These are phyloP conservation scores for Clarias magur DNA, from an alignment of 2,113 vertebrate species.

Conservation along the genomic window DNA sequence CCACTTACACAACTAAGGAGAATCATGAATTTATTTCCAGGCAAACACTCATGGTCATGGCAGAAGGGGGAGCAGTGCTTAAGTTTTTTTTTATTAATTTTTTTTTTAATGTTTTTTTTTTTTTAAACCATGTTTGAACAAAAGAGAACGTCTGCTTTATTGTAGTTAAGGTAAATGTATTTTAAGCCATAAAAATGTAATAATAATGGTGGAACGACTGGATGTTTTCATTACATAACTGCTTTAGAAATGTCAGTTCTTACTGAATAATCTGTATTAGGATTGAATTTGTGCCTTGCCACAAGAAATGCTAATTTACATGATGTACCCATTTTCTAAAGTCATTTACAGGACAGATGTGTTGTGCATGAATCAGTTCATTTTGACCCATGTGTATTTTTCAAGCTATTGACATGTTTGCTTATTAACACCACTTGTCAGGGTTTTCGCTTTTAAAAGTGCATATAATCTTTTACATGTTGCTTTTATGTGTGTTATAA, in stretches of 20 bases:
- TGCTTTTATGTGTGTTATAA: not conserved
- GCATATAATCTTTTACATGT: not conserved
- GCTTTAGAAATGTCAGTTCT: not conserved
- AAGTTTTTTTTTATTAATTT: constrained; percentile 10
- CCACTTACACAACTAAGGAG: constrained; percentile 11
- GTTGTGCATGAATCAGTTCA: constrained; percentile 26
- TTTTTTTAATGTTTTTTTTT: not conserved
- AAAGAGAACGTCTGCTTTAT: not conserved
- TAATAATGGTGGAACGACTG: not conserved
- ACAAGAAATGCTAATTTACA: constrained; percentile 17
- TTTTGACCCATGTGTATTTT: constrained; percentile 17
- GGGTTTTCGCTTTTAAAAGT: constrained; percentile 13
- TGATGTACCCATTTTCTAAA: not conserved
- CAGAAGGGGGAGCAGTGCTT: not conserved
- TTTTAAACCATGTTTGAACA: not conserved
- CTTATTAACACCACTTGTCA: constrained; percentile 27
- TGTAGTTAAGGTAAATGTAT: constrained; percentile 5
- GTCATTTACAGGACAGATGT: constrained; percentile 14
- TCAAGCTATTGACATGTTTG: constrained; percentile 1
- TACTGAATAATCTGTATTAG: not conserved
- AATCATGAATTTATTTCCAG: not conserved
- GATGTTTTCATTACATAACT: not conserved
- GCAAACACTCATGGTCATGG: not conserved
- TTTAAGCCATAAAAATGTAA: constrained; percentile 25
- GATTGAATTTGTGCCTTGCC: constrained; percentile 46